Conservation (phyloP, 2,888 invertebrate species). For the Bruchidius siliquastri region DNA sequence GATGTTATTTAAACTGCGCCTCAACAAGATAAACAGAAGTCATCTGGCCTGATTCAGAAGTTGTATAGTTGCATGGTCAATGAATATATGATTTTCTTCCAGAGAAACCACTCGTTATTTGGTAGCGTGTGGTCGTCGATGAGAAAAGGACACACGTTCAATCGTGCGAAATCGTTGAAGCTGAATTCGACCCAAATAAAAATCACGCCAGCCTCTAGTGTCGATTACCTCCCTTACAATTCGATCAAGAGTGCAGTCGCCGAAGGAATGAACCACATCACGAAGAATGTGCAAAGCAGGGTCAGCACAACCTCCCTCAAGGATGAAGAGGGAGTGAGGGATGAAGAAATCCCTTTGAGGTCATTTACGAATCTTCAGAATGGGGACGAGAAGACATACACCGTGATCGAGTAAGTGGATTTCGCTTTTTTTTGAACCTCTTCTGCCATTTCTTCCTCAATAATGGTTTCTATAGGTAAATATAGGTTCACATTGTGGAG, state of each 20-base stretch:
- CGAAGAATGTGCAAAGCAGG: constrained; percentile 46
- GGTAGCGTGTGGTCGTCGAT: constrained; percentile 95
- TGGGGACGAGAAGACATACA: constrained; percentile 63
- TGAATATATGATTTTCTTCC: constrained; percentile 36
- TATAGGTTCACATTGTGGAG: no score
- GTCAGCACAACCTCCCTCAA: constrained; percentile 40
- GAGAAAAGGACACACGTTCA: constrained; percentile 65
- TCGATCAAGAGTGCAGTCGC: constrained; percentile 54
- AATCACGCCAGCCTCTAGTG: constrained; percentile 46
- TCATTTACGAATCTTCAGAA: constrained; percentile 63
- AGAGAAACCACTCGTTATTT: constrained; percentile 95
- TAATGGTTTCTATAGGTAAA: no score
- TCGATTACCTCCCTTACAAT: constrained; percentile 56
- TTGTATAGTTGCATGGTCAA: no score
- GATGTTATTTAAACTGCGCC: no score
- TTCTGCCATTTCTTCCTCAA: background rate
- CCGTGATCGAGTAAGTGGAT: constrained; percentile 66
- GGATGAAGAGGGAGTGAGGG: constrained; percentile 43
- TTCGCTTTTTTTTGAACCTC: background rate
- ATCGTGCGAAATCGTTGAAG: constrained; percentile 56
- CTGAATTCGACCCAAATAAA: constrained; percentile 53
- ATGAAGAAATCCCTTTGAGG: constrained; percentile 73
- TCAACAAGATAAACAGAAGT: no score
- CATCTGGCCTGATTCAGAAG: no score
- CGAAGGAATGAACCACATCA: constrained; percentile 56